Base-by-base conservation (phyloP, 2,888 invertebrate species). In the Elegia similella region DNA sequence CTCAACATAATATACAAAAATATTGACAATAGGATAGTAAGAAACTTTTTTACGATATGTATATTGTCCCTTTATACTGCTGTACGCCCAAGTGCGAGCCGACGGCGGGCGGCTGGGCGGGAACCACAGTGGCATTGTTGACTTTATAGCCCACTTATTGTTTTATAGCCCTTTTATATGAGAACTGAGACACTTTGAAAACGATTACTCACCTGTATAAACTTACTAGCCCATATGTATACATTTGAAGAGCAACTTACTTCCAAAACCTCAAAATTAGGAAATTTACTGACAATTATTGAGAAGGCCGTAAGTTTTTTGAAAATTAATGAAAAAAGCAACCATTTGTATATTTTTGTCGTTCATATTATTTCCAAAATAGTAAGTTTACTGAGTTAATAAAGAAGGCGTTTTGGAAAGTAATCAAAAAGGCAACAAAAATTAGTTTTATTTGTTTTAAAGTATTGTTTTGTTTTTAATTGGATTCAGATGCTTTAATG, bases 121-220 rank as follows among this genome's bases (percentile, higher is more conserved):
- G 59, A 30, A 17, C 17, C 43, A 43, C 43, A 34, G 56, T 53
- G 13, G 60, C 55, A 63, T 68, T 60, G 61, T 62, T 59, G 42
- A 52, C 56, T 68, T 69, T 68, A 67, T 62, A 46, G 56, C 57
- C 57, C 54, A 55, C 59, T 69, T 59, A 67, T 72, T 68, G 65
- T 75, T 73, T 75, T 71, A 74, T 68, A 60, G 63, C 62, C 61
- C 68, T 69, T 75, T 76, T 72, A 68, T 69, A 68, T 62, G 64
- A 67, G 69, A 69, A 68, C 64, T 60, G 57, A 55, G 59, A 60
- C 62, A 62, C 59, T 59, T 58, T 52, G 58, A 50, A 53, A 58
- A 58, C 58, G 54, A 59, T 63, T 62, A 61, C 53, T 58, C 63
- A 46, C 61, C 63, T 64, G 62, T 65, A 29, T 42, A 42, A 42